Conservation (phyloP, 2,113 vertebrate genomes). For the Hemibagrus wyckioides region DNA sequence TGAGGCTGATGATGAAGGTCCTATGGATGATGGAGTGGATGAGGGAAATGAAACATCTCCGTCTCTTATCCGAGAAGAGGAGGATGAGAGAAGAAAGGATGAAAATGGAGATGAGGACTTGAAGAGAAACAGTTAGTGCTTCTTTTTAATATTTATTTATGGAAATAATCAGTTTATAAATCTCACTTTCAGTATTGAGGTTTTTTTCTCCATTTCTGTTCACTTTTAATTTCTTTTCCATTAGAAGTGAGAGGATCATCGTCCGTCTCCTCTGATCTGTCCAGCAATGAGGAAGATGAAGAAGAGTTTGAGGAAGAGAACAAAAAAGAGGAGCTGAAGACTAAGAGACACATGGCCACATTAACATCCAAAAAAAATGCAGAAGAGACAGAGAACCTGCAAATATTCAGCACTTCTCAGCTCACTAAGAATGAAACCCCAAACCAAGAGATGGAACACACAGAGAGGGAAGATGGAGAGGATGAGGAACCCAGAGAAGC, state of each 20-base stretch:
- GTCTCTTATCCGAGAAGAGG: constrained; percentile 64
- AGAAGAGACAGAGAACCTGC: constrained; percentile 45
- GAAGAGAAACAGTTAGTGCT: constrained; percentile 67
- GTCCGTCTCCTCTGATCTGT: constrained; percentile 66
- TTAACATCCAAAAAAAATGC: constrained; percentile 39
- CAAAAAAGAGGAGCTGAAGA: constrained; percentile 33
- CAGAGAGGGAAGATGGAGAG: constrained; percentile 45
- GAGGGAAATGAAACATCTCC: constrained; percentile 64
- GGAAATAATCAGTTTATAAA: not conserved
- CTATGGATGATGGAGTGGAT: constrained; percentile 67
- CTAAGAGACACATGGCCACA: not conserved
- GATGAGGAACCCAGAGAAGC: not conserved
- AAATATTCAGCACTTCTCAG: constrained; percentile 5
- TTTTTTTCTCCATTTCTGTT: not conserved
- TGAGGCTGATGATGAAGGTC: constrained; percentile 83
- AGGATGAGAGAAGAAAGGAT: constrained; percentile 47
- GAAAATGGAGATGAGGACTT: constrained; percentile 25
- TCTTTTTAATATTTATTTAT: not conserved
- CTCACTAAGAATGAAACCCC: constrained; percentile 43
- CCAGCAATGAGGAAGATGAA: constrained; percentile 68
- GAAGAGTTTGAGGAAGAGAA: constrained; percentile 48
- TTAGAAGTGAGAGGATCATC: constrained; percentile 63
- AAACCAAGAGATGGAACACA: constrained; percentile 57
- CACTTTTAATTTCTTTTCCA: constrained; percentile 16
- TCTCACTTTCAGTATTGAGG: not conserved